Base-by-base conservation (phyloP, 2,797 vertebrate species). In the Hybognathus amarus region DNA sequence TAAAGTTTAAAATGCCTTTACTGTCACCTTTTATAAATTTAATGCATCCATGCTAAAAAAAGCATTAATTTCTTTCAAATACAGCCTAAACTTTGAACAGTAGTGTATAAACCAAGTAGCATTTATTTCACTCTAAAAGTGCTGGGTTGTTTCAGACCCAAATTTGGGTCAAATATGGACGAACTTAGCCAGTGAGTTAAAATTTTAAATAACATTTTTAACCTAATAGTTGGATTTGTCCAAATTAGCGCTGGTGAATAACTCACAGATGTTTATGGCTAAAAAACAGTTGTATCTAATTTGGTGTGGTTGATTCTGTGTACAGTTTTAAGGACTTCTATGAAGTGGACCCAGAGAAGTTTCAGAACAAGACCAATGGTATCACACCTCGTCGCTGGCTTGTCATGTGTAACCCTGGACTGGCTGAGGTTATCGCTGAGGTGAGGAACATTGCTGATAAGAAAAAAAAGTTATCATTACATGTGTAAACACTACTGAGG, bases 351-450 rank as follows among this genome's bases (percentile, higher is more conserved):
- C 96, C 96, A 1, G 47, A 96, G 10, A 97, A 97, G 89, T 97
- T 97, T 88, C 97, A 97, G 93, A 97, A 97, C 90, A 97, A 97
- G 90, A 97, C 97, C 87, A 97, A 97, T 0, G 97, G 97, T 4
- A 97, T 97, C 92, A 97, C 97, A 0, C 97, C 96, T 1, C 91
- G 97, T 1, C 96, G 96, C 78, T 97, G 97, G 97, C 92, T 97
- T 79, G 95, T 96, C 67, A 94, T 97, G 91, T 97, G 96, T 88
- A 97, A 97, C 90, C 95, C 97, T 0, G 96, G 97, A 22, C 92
- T 97, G 88, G 97, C 97, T 0, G 96, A 97, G 68, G 92, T 96
- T 92, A 97, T 97, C 13, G 96, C 96, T 2, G 96, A 96, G 96
- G 97, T 94, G 64, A 4, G 87, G 61, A 63, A 27, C 13, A 11